Evolutionary conservation across 2,888 invertebrate species (phyloP).

Genomic region (Gastracanthus pulcherrimus): DNA sequence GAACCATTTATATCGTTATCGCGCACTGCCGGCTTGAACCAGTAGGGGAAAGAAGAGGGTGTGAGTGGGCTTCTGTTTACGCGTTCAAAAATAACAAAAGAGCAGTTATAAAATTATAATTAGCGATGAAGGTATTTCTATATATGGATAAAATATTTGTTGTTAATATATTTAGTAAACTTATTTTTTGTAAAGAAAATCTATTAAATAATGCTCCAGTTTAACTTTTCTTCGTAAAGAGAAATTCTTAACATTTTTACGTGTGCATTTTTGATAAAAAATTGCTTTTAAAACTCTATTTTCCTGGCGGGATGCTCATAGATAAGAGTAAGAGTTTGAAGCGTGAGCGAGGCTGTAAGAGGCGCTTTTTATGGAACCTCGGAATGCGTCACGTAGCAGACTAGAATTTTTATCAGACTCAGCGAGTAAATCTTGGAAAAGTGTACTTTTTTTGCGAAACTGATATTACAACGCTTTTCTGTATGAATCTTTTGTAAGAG

Average conservation of each 20-base stretch:
- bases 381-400: background rate
- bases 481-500: background rate
- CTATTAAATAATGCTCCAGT: too few species aligned
- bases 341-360: background rate
- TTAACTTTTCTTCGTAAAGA: too few species aligned
- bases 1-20: constrained; percentile 20
- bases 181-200: too few species aligned
- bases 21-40: too few species aligned
- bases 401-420: constrained; percentile 4
- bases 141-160: too few species aligned
- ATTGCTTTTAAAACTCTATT: constrained; percentile 16
- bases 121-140: too few species aligned
- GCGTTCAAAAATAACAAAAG: too few species aligned
- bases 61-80: too few species aligned
- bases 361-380: background rate
- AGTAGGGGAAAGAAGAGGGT: too few species aligned
- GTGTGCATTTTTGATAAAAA: constrained; percentile 6
- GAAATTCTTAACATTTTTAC: background rate
- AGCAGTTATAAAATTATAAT: too few species aligned
- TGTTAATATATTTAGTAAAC: too few species aligned
- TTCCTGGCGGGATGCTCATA: background rate
- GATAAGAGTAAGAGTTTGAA: background rate
- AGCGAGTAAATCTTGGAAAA: too few species aligned
- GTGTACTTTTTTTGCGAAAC: background rate
- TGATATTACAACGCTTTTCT: background rate